phyloP scores from a whole-genome alignment of 2,113 vertebrate genomes.

The Murina feae region DNA sequence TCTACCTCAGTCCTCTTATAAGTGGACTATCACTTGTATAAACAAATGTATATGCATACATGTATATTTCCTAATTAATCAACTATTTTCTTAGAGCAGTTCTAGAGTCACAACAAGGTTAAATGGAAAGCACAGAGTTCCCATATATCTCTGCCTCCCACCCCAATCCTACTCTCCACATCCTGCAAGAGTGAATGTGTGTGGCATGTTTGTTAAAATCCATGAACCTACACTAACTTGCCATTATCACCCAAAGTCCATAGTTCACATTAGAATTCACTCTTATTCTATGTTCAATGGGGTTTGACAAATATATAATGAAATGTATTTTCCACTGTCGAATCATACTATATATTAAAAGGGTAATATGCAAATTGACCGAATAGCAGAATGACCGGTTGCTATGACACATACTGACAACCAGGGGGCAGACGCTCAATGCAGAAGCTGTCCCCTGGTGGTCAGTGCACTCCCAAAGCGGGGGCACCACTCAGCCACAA shows the following conservation, averaged over 20 bases:
- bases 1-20: neutral
- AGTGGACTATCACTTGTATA: neutral
- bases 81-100: neutral
- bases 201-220: neutral
- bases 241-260: neutral
- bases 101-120: neutral
- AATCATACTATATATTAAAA: too few relatives aligned
- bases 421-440: too few relatives aligned
- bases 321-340: neutral
- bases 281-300: neutral
- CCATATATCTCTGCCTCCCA: neutral
- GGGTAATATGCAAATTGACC: too few relatives aligned
- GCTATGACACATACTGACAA: too few relatives aligned
- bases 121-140: neutral
- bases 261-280: neutral
- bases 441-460: too few relatives aligned
- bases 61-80: neutral
- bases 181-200: too few relatives aligned
- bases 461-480: too few relatives aligned
- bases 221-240: neutral
- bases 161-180: neutral
- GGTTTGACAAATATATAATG: neutral
- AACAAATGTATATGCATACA: neutral
- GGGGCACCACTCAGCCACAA: too few relatives aligned
- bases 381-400: too few relatives aligned